phyloP scores from a whole-genome alignment of 2,797 vertebrate genomes.

The Thripadectes ignobilis region DNA sequence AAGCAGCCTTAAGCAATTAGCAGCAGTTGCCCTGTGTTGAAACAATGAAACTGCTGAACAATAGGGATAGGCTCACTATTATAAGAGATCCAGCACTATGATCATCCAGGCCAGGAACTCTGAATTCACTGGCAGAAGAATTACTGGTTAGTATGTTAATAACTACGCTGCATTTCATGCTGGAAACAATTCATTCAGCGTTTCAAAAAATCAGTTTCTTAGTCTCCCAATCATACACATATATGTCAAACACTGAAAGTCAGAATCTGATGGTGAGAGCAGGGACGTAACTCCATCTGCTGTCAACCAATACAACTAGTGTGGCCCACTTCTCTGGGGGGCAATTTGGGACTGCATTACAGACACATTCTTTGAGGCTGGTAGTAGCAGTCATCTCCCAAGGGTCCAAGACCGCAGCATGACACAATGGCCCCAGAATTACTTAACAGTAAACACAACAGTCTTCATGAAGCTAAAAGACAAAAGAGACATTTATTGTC shows the following conservation, averaged over 20 bases:
- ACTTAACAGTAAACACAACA: background rate
- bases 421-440: background rate
- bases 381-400: background rate
- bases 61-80: background rate
- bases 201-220: background rate
- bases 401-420: background rate
- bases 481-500: background rate
- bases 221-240: background rate
- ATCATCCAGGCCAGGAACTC: slow-evolving; percentile 5
- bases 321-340: background rate
- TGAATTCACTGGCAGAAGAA: background rate
- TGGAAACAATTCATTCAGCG: background rate
- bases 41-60: slow-evolving; percentile 35
- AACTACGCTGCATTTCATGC: background rate
- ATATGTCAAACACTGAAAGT: background rate
- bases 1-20: background rate
- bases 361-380: background rate
- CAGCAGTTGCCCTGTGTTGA: background rate
- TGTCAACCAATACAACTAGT: background rate
- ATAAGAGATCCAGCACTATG: background rate
- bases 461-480: background rate
- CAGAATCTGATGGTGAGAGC: background rate
- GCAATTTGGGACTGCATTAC: background rate
- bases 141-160: background rate
- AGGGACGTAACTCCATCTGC: background rate